phyloP scores from a whole-genome alignment of 2,888 invertebrate genomes.

The Cephus nigrinus region DNA sequence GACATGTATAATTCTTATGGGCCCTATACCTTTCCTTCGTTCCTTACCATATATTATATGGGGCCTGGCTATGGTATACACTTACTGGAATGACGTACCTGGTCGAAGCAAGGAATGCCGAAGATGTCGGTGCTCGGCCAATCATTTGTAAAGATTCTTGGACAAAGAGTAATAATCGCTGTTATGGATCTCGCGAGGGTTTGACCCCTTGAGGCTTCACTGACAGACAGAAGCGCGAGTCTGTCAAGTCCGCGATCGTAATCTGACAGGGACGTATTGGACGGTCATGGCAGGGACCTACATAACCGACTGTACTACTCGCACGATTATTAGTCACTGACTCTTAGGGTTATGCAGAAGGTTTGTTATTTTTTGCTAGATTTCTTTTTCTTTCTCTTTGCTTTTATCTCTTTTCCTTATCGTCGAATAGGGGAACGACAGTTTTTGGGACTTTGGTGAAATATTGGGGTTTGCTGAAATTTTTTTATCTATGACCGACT shows the following conservation, averaged over 20 bases:
- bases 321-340: conserved; percentile 54
- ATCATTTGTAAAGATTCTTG: conserved; percentile 63
- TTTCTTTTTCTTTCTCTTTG: too few relatives aligned
- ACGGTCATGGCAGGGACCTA: conserved; percentile 29
- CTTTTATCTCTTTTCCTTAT: too few relatives aligned
- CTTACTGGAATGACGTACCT: too few relatives aligned
- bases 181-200: conserved; percentile 49
- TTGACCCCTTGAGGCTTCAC: conserved; percentile 51
- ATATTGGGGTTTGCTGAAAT: too few relatives aligned
- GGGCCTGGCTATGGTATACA: too few relatives aligned
- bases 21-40: too few relatives aligned
- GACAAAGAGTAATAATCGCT: conserved; percentile 53
- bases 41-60: too few relatives aligned
- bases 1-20: too few relatives aligned
- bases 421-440: too few relatives aligned
- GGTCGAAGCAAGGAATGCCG: conserved; percentile 38
- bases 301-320: conserved; percentile 39
- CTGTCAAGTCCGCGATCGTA: conserved; percentile 64
- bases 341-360: conserved; percentile 51
- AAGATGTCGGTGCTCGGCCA: conserved; percentile 40
- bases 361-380: conserved; percentile 21
- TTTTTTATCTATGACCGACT: too few relatives aligned
- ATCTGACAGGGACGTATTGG: conserved; percentile 65
- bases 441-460: too few relatives aligned
- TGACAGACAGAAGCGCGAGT: conserved; percentile 65